phyloP scores from a whole-genome alignment of 2,797 vertebrate genomes.

The Monodelphis domestica region DNA sequence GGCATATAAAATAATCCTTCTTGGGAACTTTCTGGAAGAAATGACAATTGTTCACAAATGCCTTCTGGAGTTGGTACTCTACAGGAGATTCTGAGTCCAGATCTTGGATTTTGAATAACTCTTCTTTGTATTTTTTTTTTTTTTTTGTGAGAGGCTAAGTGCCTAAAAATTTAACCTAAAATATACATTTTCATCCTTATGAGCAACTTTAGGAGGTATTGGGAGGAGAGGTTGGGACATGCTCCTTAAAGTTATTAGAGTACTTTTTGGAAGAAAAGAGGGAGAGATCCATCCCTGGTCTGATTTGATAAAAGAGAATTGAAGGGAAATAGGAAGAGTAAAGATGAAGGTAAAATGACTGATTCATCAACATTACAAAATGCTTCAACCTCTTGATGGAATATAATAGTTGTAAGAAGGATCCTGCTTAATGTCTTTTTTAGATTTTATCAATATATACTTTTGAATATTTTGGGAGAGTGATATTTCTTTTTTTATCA shows the following conservation, averaged over 20 bases:
- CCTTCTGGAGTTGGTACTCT: no score
- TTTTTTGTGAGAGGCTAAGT: no score
- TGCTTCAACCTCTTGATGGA: background rate
- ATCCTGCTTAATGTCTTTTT: background rate
- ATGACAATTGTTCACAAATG: no score
- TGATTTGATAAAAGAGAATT: background rate
- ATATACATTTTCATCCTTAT: background rate
- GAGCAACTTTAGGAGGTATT: background rate
- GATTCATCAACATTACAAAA: background rate
- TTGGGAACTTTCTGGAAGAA: no score
- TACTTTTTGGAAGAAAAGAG: background rate
- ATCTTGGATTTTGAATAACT: no score
- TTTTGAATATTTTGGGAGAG: background rate
- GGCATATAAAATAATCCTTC: no score
- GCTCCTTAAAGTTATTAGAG: background rate
- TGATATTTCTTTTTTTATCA: background rate
- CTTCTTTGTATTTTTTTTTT: no score
- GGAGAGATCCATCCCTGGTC: background rate
- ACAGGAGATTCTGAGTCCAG: no score
- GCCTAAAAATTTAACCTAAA: background rate
- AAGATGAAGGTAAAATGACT: background rate
- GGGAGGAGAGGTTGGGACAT: background rate
- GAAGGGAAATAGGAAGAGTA: background rate
- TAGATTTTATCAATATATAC: background rate
- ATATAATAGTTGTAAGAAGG: background rate